Evolutionary conservation across 2,113 vertebrate genomes (phyloP).

Genomic region (Neolamprologus ventralis): DNA sequence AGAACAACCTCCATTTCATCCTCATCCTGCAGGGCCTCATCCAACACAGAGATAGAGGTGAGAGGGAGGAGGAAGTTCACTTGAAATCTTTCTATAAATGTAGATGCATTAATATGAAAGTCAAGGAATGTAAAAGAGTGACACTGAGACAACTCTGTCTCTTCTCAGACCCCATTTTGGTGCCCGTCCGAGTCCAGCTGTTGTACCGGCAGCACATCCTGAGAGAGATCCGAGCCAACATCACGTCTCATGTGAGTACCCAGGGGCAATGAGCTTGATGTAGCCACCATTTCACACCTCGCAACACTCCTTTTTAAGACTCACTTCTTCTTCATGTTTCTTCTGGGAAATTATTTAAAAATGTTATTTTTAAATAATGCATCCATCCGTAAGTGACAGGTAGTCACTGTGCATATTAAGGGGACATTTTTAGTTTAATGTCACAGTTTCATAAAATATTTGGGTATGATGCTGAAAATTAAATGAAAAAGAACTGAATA

Average conservation of each 20-base stretch:
- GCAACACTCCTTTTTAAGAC: background rate
- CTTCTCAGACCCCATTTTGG: slow-evolving; percentile 63
- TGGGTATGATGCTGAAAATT: background rate
- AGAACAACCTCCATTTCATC: slow-evolving; percentile 94
- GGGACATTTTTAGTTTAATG: no score
- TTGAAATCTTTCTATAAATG: background rate
- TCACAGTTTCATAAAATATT: background rate
- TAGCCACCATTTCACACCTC: background rate
- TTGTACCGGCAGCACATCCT: slow-evolving; percentile 77
- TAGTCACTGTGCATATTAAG: background rate
- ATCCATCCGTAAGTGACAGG: background rate
- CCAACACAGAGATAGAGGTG: slow-evolving; percentile 65
- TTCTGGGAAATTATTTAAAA: background rate
- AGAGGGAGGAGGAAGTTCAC: background rate
- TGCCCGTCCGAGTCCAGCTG: slow-evolving; percentile 80
- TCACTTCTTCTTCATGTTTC: background rate
- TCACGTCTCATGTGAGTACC: slow-evolving; percentile 77
- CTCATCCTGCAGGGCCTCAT: slow-evolving; percentile 85
- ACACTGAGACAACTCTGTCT: background rate
- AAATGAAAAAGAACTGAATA: background rate
- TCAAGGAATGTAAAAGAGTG: background rate
- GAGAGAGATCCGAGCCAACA: slow-evolving; percentile 82
- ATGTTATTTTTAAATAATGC: background rate
- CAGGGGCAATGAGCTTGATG: background rate
- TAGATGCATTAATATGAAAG: background rate